Base-by-base conservation (phyloP, 2,113 vertebrate genomes). In the Takifugu bimaculatus region DNA sequence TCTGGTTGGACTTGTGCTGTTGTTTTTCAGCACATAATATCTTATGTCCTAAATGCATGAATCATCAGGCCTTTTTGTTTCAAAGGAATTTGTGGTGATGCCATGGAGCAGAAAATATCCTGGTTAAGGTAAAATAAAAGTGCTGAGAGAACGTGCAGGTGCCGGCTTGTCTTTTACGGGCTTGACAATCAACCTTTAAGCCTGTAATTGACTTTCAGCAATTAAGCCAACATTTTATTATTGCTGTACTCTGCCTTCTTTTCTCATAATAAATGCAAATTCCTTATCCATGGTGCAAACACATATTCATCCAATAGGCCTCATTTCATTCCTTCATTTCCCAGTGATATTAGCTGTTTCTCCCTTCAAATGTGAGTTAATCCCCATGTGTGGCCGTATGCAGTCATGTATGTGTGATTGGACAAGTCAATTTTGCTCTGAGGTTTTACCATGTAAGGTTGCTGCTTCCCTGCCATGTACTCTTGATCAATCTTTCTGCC, bases 251-350 rank as follows among this genome's bases (percentile, higher is more conserved):
- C 35, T 1, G 35, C 35, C 9, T 39, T 39, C 9, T 20, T 20
- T 20, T 20, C 20, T 20, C 20, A 20, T 20, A 39, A 39, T 39
- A 6, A 39, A 39, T 39, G 35, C 35, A 39, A 9, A 39, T 39
- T 39, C 9, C 5, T 45, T 13, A 20, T 50, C 7, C 20, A 20
- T 9, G 5, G 9, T 5, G 26, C 48, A 54, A 28, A 45, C 69
- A 43, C 2, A 27, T 50, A 32, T 13, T 20, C 14, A 68, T 72
- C 52, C 51, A 56, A 44, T 48, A 50, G 56, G 57, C 74, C 56
- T 79, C 55, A 67, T 83, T 75, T 69, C 65, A 61, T 42, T 15
- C 54, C n/a, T 20, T 54, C 13, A 15, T 75, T 32, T 58, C 69
- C 49, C 54, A 47, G 53, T 60, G 55, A 29, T 68, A 65, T 76